These are phyloP conservation scores for Trichonephila clavata DNA, from an alignment of 1,140 invertebrate genomes.

Conservation along the genomic window DNA sequence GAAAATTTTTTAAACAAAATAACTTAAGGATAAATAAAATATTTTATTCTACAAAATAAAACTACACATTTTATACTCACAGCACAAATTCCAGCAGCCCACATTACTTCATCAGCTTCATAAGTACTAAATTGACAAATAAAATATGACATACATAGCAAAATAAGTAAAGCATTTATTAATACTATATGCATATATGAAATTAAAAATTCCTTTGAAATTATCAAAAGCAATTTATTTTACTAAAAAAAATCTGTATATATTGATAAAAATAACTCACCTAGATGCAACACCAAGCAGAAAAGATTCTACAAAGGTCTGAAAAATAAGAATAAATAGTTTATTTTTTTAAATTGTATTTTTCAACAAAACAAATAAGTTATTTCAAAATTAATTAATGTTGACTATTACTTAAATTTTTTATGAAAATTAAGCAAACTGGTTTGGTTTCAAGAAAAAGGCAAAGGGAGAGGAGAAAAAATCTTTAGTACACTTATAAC, in stretches of 20 bases:
- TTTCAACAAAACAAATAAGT: too few species aligned
- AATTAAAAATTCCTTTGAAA: too few species aligned
- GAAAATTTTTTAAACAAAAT: background rate
- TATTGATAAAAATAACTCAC: slow-evolving; percentile 76
- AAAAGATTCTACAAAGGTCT: slow-evolving; percentile 80
- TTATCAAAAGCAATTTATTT: background rate
- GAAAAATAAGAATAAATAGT: slow-evolving; percentile 60
- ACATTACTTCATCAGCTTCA: slow-evolving; percentile 83
- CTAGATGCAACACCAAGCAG: slow-evolving; percentile 76
- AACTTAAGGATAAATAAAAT: background rate
- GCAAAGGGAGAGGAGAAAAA: too few species aligned
- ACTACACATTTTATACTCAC: slow-evolving; percentile 80
- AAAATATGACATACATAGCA: slow-evolving; percentile 79
- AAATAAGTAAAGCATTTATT: too few species aligned
- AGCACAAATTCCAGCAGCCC: slow-evolving; percentile 91
- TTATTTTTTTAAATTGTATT: background rate
- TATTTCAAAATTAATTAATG: too few species aligned
- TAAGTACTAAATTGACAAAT: slow-evolving; percentile 69
- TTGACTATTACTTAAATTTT: too few species aligned
- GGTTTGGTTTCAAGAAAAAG: too few species aligned
- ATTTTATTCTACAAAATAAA: background rate
- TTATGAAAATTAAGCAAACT: too few species aligned
- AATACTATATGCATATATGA: too few species aligned
- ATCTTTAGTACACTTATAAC: too few species aligned
- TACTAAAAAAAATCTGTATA: background rate